Conservation (phyloP, 1,140 invertebrate genomes). For the Centruroides vittatus region DNA sequence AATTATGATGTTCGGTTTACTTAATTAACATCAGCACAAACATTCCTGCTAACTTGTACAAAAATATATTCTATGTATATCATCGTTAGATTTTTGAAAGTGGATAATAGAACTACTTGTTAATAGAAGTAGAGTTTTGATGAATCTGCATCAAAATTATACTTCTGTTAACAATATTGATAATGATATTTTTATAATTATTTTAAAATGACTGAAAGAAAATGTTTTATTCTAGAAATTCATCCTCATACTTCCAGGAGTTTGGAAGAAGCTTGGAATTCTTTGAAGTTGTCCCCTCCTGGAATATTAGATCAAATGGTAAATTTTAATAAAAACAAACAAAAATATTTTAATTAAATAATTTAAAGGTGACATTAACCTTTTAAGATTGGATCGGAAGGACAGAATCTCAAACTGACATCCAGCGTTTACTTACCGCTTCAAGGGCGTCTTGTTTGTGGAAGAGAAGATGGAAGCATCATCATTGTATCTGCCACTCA, state of each 20-base stretch:
- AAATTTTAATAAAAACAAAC: conserved; percentile 15
- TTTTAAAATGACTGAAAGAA: not conserved
- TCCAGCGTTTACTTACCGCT: conserved; percentile 84
- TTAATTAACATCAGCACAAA: too few relatives aligned
- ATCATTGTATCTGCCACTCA: conserved; percentile 94
- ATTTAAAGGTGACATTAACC: not conserved
- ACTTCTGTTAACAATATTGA: too few relatives aligned
- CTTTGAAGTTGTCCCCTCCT: conserved; percentile 68
- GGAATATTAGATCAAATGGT: conserved; percentile 83
- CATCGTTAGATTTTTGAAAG: too few relatives aligned
- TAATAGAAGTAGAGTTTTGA: too few relatives aligned
- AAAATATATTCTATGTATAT: too few relatives aligned
- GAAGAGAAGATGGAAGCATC: conserved; percentile 88
- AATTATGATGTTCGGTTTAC: too few relatives aligned
- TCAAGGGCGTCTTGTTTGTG: conserved; percentile 84
- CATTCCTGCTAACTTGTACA: too few relatives aligned
- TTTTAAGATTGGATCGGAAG: not conserved
- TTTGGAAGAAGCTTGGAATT: conserved; percentile 66
- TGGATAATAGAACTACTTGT: too few relatives aligned
- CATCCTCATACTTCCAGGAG: conserved; percentile 60
- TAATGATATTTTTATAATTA: too few relatives aligned
- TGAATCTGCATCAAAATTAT: too few relatives aligned
- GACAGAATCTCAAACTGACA: conserved; percentile 55
- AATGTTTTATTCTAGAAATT: conserved; percentile 30
- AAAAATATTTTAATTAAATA: not conserved